Evolutionary conservation across 2,797 vertebrate genomes (phyloP), one percentile per base, ranked within the genome.

Genomic region (Ataeniobius toweri): DNA sequence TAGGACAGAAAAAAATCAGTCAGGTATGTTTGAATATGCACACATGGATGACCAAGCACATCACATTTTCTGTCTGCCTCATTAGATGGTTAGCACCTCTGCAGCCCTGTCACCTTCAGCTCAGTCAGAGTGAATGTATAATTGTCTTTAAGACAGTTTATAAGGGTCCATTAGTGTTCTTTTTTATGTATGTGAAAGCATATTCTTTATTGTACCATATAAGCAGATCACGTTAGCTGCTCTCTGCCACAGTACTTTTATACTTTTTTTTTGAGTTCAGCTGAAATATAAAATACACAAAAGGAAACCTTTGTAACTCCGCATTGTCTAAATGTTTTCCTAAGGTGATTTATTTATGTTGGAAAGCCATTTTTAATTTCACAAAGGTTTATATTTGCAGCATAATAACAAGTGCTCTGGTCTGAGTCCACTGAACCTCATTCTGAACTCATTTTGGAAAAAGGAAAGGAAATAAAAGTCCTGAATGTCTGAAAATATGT

Each of bases 81-180:
- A 26, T 69, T 48, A 69, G 67, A 46, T 44, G 44, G 44, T 69
- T 1, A 69, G 44, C 67, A 6, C 41, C 13, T 24, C 67, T 69
- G 41, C 0, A 58, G 74, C 73, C 10, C 1, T 75, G 79, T 76
- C 71, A 76, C 71, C 84, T 80, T 46, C 67, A 80, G 78, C 72
- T 48, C 79, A 87, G 56, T 75, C 77, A 28, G 3, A 59, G 58
- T 59, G n/a, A 59, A 59, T 59, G 10, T 59, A 5, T 69, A 69
- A 69, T 69, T 46, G 41, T 48, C 41, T 69, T 68, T 68, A 44
- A 36, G 10, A 13, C 39, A n/a, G 10, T 67, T 4, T 53, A 53
- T 53, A 16, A 68, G 20, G 39, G 10, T 68, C 39, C 39, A 46
- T 46, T 69, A 69, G 67, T 26, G 67, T 46, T n/a, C 6, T 16